phyloP scores from a whole-genome alignment of 2,797 vertebrate species.

The Anguilla anguilla region DNA sequence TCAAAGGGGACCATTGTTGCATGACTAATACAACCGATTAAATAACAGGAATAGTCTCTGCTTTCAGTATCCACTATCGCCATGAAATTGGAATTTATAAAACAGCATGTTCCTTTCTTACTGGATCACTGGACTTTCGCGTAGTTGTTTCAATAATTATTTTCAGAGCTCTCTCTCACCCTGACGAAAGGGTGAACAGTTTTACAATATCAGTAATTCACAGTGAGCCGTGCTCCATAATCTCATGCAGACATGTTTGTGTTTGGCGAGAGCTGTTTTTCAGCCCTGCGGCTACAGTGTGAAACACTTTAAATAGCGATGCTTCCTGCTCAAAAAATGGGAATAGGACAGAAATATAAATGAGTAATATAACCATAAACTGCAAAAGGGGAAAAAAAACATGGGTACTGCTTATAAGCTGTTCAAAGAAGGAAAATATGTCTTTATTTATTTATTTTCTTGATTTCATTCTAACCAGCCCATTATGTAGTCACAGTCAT shows the following conservation, averaged over 20 bases:
- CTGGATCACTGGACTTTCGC: background rate
- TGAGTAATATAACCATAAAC: background rate
- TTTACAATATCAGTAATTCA: conserved; percentile 30
- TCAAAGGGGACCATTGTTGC: background rate
- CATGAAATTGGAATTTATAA: background rate
- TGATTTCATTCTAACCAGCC: conserved; percentile 17
- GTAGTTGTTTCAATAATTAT: background rate
- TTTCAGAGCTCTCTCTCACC: background rate
- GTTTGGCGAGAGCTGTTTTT: conserved; percentile 15
- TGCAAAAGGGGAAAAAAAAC: background rate
- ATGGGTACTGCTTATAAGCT: background rate
- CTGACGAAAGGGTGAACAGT: conserved; percentile 11
- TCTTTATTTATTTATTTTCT: conserved; percentile 13
- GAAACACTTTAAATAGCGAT: background rate
- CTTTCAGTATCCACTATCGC: background rate
- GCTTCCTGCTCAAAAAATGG: background rate
- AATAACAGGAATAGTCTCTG: background rate
- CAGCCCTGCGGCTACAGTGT: background rate
- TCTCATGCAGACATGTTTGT: conserved; percentile 25
- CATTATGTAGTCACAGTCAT: conserved; percentile 20
- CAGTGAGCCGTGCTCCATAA: conserved; percentile 17
- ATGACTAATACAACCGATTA: background rate
- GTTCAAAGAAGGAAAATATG: background rate
- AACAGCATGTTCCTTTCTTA: background rate
- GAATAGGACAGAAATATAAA: background rate